These are phyloP conservation scores for Gymnothorax javanicus DNA, from an alignment of 2,797 vertebrate genomes.

Conservation along the genomic window DNA sequence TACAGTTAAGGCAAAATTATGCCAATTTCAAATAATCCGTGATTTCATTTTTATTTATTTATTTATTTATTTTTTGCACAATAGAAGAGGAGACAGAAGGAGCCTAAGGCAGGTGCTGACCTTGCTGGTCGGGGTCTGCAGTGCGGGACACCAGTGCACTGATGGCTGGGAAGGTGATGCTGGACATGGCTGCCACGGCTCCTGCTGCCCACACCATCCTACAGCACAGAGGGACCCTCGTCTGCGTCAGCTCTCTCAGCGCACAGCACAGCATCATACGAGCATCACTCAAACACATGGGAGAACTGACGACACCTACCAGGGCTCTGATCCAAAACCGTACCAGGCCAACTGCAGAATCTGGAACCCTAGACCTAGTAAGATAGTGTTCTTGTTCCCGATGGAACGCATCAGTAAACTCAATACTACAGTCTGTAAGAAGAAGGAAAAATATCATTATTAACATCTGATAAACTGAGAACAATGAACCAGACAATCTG, in stretches of 20 bases:
- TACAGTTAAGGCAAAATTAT: too few species aligned
- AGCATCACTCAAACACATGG: background rate
- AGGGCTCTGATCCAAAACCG: slow-evolving; percentile 85
- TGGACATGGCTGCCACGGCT: slow-evolving; percentile 86
- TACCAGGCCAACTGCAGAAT: slow-evolving; percentile 87
- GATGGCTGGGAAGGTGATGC: slow-evolving; percentile 85
- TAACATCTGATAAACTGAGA: background rate
- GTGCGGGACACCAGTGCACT: slow-evolving; percentile 85
- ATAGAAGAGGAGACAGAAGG: background rate
- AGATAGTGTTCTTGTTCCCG: slow-evolving; percentile 88
- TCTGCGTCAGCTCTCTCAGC: background rate
- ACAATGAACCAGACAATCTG: background rate
- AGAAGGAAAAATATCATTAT: background rate
- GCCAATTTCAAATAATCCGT: too few species aligned
- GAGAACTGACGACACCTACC: slow-evolving; percentile 65
- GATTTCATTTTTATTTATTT: too few species aligned
- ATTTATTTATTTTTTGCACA: too few species aligned
- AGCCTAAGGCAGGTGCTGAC: slow-evolving; percentile 49
- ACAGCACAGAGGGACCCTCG: background rate
- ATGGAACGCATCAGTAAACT: slow-evolving; percentile 89
- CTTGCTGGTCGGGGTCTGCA: slow-evolving; percentile 85
- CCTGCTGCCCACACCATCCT: slow-evolving; percentile 93
- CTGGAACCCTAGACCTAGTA: slow-evolving; percentile 85
- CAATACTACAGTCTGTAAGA: slow-evolving; percentile 78
- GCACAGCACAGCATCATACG: background rate